Base-by-base conservation (phyloP, 1,140 invertebrate genomes). In the Leptinotarsa texana region DNA sequence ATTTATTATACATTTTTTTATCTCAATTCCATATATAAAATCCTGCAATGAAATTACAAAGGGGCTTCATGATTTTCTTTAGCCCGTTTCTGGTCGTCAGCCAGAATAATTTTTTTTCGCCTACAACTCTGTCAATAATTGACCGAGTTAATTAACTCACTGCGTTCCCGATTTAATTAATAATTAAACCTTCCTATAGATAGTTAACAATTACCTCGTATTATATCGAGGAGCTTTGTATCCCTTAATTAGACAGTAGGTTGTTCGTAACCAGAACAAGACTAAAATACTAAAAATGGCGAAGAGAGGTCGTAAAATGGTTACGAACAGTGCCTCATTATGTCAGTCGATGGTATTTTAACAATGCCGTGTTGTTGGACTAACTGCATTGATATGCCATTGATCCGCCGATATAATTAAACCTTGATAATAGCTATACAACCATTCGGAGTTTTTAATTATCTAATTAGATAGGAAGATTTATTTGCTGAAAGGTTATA, bases 201-300 rank as follows among this genome's bases (percentile, higher is more conserved):
- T 79, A 76, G 77, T 72, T 79, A 76, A 79, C 80, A 81, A 81
- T 81, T 81, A 80, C 79, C 79, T 77, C 73, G 74, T 65, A 74
- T 79, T 79, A 80, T 79, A 68, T 75, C 27, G 74, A 48, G 61
- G 51, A 68, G 77, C 73, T 79, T 81, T 81, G 80, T 81, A 63
- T 71, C 74, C 78, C 76, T 79, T 81, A 81, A 81, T 81, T 80
- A 81, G 80, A 75, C 80, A 75, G 76, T 70, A 68, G 73, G 75
- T 76, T 81, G 77, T 78, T 81, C 75, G 73, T 74, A 80, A 75
- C 73, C 77, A 75, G 69, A 74, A 70, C 72, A 75, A 77, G 72
- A 68, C 77, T 81, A 81, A 81, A 75, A 77, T 71, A 68, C 77
- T 81, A 81, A 81, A 81, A 81, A 81, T 81, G 76, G 80, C 77